A percentile compares a stretch with the other conserved stretches of the same genome.
Evolutionary conservation across 2,797 vertebrate genomes (phyloP).

Genomic region (Scolopax bukidnonensis): DNA sequence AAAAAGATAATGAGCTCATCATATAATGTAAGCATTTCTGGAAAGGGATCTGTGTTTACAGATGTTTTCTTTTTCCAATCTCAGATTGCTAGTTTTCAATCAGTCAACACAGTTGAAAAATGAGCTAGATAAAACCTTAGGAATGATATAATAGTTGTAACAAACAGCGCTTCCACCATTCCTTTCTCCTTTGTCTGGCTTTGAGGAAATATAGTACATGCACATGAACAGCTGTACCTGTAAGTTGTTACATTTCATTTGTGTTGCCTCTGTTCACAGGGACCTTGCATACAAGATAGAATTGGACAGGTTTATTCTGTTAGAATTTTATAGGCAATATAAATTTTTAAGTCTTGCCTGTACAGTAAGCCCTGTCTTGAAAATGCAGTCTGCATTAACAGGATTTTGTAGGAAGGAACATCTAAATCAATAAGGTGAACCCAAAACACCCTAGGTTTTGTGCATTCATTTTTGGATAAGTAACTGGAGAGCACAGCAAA

Average conservation of each 20-base stretch:
- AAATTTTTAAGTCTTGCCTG: conserved; percentile 23
- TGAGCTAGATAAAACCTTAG: not conserved
- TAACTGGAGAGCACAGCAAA: conserved; percentile 26
- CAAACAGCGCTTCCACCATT: not conserved
- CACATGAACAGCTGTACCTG: not conserved
- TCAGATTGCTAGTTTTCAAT: not conserved
- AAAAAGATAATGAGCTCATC: not conserved
- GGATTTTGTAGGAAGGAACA: conserved; percentile 15
- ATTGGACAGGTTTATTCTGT: not conserved
- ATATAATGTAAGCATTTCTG: not conserved
- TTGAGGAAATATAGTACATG: not conserved
- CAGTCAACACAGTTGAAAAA: not conserved
- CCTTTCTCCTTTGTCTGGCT: not conserved
- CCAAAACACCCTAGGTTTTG: not conserved
- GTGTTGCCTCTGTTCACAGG: not conserved
- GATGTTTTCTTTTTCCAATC: not conserved
- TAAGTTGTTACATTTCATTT: conserved; percentile 4
- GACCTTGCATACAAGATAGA: not conserved
- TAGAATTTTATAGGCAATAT: conserved; percentile 38
- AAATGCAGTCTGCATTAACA: conserved; percentile 38
- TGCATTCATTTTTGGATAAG: conserved; percentile 30
- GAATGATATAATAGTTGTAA: not conserved
- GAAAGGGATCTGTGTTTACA: not conserved
- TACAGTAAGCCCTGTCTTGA: not conserved
- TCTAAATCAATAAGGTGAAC: conserved; percentile 51